phyloP scores from a whole-genome alignment of 2,113 vertebrate genomes.

The Gallinago paraguaiae region DNA sequence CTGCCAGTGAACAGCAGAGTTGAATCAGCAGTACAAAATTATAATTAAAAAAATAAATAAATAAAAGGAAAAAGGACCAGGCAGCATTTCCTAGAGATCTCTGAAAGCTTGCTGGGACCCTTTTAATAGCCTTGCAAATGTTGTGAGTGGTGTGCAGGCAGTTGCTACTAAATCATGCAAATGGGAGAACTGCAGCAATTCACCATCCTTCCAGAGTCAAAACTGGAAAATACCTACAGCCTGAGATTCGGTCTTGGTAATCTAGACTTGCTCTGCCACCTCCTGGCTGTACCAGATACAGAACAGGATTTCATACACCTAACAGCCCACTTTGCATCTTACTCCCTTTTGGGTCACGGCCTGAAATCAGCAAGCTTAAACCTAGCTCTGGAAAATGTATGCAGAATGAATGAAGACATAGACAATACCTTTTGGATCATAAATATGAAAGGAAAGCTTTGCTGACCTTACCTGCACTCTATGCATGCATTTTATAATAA shows the following conservation, averaged over 20 bases:
- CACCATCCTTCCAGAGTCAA: neutral
- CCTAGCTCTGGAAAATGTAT: neutral
- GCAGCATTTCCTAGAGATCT: constrained; percentile 1
- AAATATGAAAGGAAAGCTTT: neutral
- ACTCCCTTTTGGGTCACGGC: neutral
- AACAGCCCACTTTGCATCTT: fast-evolving
- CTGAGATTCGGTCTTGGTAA: neutral
- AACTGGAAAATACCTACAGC: neutral
- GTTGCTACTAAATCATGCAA: neutral
- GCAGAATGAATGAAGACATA: neutral
- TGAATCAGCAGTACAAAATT: constrained; percentile 15
- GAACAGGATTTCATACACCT: neutral
- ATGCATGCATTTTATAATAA: neutral
- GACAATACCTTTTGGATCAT: neutral
- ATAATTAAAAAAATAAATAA: neutral
- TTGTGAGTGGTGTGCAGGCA: neutral
- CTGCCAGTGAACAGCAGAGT: neutral
- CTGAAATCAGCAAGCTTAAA: neutral
- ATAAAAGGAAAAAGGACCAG: neutral
- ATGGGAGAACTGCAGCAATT: neutral
- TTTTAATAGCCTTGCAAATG: constrained; percentile 4
- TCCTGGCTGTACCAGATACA: constrained; percentile 30
- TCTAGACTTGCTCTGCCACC: constrained; percentile 59
- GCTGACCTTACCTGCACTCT: neutral
- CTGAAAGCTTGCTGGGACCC: neutral